phyloP scores from a whole-genome alignment of 1,140 invertebrate species.

The Calliopsis andreniformis region DNA sequence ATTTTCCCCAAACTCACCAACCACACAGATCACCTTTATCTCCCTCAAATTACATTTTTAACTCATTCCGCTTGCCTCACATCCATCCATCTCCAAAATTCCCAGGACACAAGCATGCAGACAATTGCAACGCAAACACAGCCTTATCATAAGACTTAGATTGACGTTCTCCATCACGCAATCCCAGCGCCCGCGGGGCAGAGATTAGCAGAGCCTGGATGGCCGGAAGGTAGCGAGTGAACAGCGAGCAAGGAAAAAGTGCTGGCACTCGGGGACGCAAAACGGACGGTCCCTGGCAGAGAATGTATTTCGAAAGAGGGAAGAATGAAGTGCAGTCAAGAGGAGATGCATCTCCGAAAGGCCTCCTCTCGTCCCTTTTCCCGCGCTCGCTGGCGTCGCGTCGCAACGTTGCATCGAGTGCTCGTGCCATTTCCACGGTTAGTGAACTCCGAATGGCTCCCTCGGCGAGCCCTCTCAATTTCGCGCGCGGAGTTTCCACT shows the following conservation, averaged over 20 bases:
- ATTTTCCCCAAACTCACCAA: too few species aligned
- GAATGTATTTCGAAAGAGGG: conserved; percentile 26
- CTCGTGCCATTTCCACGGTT: conserved; percentile 58
- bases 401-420: conserved; percentile 31
- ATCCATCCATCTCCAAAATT: too few species aligned
- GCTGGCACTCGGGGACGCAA: conserved; percentile 7
- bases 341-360: conserved; percentile 24
- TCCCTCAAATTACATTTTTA: too few species aligned
- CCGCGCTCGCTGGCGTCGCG: conserved; percentile 17
- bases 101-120: too few species aligned
- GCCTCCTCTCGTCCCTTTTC: conserved; percentile 7
- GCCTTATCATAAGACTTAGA: too few species aligned
- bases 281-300: neutral
- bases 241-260: neutral
- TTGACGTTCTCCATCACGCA: too few species aligned
- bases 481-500: conserved; percentile 44
- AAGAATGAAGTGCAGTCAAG: conserved; percentile 30
- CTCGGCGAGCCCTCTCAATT: conserved; percentile 50
- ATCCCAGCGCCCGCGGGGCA: neutral
- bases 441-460: conserved; percentile 62
- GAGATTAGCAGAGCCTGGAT: neutral
- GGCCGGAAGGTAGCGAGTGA: neutral
- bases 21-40: too few species aligned
- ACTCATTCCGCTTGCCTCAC: too few species aligned
- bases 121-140: too few species aligned